Percentiles rank a stretch among this genome's conserved stretches.
These are phyloP conservation scores for Oxytorus armatus DNA, from an alignment of 2,888 invertebrate species.

Conservation along the genomic window DNA sequence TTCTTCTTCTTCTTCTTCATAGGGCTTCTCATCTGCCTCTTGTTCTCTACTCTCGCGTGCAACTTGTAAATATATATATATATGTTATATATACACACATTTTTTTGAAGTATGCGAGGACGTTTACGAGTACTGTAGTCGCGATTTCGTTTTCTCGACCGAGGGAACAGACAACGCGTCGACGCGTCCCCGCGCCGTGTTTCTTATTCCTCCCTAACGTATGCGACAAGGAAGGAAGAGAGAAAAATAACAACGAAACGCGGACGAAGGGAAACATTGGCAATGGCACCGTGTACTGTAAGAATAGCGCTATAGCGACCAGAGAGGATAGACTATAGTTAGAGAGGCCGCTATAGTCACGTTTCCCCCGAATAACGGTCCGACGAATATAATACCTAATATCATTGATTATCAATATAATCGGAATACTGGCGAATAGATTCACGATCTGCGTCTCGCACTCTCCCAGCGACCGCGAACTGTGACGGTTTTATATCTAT, in stretches of 20 bases:
- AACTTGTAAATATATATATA: constrained; percentile 1
- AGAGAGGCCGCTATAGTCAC: no score
- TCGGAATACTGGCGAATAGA: no score
- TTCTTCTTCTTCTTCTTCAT: constrained; percentile 39
- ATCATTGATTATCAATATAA: no score
- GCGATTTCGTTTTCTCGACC: constrained; percentile 34
- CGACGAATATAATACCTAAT: no score
- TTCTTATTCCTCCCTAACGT: constrained; percentile 54
- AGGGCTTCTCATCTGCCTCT: constrained; percentile 32
- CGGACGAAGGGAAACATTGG: constrained; percentile 39
- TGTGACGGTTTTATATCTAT: no score
- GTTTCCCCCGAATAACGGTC: no score
- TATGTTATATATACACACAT: background rate
- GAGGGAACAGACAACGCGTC: constrained; percentile 56
- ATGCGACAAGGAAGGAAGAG: constrained; percentile 27
- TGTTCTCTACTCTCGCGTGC: constrained; percentile 51
- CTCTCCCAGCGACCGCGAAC: no score
- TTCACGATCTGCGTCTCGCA: no score
- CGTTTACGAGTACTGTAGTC: constrained; percentile 20
- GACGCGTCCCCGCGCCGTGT: constrained; percentile 52
- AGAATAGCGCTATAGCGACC: no score
- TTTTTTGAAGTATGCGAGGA: background rate
- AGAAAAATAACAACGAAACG: constrained; percentile 3
- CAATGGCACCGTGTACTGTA: background rate
- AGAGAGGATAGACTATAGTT: no score